phyloP scores from a whole-genome alignment of 2,113 vertebrate genomes.

The Apodemus speciosus region DNA sequence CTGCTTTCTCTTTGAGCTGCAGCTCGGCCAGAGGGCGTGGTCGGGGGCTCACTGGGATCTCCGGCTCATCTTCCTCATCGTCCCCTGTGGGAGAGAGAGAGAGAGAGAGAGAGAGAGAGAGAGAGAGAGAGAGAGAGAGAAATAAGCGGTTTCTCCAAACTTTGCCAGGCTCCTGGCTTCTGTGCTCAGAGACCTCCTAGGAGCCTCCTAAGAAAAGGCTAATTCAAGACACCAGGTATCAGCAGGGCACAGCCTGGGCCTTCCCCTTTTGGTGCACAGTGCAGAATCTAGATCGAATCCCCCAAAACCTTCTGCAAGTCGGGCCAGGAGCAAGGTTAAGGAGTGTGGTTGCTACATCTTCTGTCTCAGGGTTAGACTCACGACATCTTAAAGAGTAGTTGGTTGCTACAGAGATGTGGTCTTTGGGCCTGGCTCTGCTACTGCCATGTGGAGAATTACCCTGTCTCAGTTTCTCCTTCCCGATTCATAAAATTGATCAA shows the following conservation, averaged over 20 bases:
- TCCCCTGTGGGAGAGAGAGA: constrained; percentile 85
- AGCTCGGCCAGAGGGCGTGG: constrained; percentile 97
- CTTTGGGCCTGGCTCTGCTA: neutral
- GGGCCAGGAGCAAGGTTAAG: neutral
- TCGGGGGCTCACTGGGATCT: constrained; percentile 94
- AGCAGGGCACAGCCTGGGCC: neutral
- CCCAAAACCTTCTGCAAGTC: neutral
- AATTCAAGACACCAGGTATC: fast-evolving
- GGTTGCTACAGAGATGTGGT: no score
- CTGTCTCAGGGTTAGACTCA: neutral
- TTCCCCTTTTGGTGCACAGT: neutral
- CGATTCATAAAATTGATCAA: neutral
- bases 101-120: neutral
- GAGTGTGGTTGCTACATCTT: neutral
- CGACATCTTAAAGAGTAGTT: fast-evolving
- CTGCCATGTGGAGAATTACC: no score
- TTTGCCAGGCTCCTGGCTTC: neutral
- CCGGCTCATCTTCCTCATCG: constrained; percentile 96
- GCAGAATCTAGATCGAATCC: neutral
- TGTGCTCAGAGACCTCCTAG: neutral
- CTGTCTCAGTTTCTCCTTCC: neutral
- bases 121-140: fast-evolving
- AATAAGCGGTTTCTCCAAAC: neutral
- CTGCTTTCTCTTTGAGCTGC: constrained; percentile 97
- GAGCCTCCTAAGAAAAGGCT: neutral